These are phyloP conservation scores for Caenorhabditis sulstoni DNA, from an alignment of 2,888 invertebrate species.

Conservation along the genomic window DNA sequence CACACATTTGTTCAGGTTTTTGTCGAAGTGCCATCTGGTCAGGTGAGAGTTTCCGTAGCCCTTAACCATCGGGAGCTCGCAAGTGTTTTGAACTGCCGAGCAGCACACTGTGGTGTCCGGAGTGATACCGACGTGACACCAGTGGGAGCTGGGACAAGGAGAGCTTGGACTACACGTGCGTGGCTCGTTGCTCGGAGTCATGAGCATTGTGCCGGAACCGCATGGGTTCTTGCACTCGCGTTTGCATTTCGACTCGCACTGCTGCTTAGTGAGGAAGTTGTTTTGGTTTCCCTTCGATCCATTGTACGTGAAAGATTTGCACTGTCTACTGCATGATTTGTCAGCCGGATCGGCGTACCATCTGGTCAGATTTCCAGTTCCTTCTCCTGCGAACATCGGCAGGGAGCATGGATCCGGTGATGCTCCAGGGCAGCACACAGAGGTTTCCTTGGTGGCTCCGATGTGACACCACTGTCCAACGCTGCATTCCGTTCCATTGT, in stretches of 20 bases:
- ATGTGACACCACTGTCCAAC: conserved; percentile 79
- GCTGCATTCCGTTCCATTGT: conserved; percentile 66
- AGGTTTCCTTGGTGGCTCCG: conserved; percentile 72
- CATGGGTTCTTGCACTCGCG: conserved; percentile 76
- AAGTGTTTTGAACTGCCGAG: conserved; percentile 72
- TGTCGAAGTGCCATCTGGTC: conserved; percentile 70
- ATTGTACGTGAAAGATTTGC: conserved; percentile 78
- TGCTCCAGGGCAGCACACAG: conserved; percentile 78
- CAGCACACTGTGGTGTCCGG: conserved; percentile 79
- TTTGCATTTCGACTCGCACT: conserved; percentile 73
- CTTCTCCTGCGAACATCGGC: conserved; percentile 74
- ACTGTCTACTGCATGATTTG: conserved; percentile 74
- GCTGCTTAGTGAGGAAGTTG: conserved; percentile 78
- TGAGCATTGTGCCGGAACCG: conserved; percentile 74
- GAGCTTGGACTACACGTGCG: conserved; percentile 70
- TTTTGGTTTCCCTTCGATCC: conserved; percentile 79
- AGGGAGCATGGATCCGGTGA: conserved; percentile 74
- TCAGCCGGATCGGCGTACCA: conserved; percentile 78
- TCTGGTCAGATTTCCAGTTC: conserved; percentile 74
- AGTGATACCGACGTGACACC: conserved; percentile 79
- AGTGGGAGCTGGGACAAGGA: conserved; percentile 70
- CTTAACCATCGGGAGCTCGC: conserved; percentile 67
- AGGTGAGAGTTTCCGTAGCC: conserved; percentile 73
- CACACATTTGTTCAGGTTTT: conserved; percentile 68
- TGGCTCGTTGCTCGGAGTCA: conserved; percentile 70